Evolutionary conservation across 2,888 invertebrate species (phyloP).

Genomic region (Plebejus melissa): DNA sequence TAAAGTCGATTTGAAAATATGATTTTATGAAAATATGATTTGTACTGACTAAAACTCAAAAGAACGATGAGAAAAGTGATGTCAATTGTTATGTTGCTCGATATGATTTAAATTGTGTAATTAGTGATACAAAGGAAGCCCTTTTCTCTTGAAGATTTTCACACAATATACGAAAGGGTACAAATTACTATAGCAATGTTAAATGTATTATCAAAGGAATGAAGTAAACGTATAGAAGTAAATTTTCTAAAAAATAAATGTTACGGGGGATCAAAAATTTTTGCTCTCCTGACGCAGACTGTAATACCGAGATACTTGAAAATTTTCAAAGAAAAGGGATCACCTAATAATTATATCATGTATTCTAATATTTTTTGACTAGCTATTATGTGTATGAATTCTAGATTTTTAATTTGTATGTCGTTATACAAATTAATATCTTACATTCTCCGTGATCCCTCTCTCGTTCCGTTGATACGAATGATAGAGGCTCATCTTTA

Average conservation of each 20-base stretch:
- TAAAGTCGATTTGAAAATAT: no score
- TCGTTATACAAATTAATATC: slow-evolving; percentile 29
- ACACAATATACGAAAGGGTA: no score
- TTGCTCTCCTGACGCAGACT: background rate
- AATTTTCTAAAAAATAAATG: background rate
- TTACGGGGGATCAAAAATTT: background rate
- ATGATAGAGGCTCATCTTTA: slow-evolving; percentile 23
- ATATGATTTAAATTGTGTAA: background rate
- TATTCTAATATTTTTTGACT: background rate
- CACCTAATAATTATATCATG: background rate
- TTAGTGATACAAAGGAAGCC: background rate
- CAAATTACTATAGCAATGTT: background rate
- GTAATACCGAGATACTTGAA: background rate
- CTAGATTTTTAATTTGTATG: slow-evolving; percentile 27
- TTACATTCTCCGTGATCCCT: slow-evolving; percentile 31
- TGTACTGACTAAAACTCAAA: background rate
- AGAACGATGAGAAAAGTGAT: background rate
- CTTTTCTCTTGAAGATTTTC: background rate
- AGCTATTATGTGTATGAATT: background rate
- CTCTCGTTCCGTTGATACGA: slow-evolving; percentile 21
- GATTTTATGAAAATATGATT: no score
- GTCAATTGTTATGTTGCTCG: background rate
- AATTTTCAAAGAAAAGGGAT: background rate
- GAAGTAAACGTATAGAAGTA: background rate
- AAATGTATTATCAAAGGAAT: background rate